Conservation (phyloP, 2,797 vertebrate species). For the Carcharodon carcharias region DNA sequence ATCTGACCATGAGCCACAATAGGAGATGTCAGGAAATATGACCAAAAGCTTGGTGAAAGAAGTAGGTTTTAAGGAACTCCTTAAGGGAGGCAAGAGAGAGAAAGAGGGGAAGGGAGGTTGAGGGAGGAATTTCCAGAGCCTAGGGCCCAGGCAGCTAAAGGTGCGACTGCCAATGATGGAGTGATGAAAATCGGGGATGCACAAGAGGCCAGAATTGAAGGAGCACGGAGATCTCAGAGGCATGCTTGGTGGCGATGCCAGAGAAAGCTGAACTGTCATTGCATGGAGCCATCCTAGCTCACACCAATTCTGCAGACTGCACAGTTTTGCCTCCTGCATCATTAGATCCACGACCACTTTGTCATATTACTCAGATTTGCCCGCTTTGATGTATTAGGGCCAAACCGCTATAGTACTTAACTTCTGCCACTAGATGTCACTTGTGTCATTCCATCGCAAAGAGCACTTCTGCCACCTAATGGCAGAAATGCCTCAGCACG, state of each 20-base stretch:
- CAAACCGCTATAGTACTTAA: background rate
- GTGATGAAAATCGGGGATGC: background rate
- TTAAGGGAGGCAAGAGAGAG: background rate
- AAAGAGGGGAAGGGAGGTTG: no score
- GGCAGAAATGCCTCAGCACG: background rate
- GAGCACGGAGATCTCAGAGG: background rate
- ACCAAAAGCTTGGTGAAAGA: background rate
- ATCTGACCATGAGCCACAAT: background rate
- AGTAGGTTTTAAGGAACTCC: background rate
- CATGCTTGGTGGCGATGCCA: background rate
- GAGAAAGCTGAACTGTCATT: no score
- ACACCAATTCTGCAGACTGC: background rate
- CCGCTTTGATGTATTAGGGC: background rate
- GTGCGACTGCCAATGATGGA: no score
- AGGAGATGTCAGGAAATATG: background rate
- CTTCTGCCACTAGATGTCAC: background rate
- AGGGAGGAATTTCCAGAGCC: background rate
- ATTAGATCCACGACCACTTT: background rate
- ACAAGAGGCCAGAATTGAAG: background rate
- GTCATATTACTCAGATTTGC: background rate
- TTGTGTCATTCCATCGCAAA: background rate
- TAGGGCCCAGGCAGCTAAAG: background rate
- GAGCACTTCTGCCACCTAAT: slow-evolving; percentile 27
- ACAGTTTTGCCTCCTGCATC: background rate
- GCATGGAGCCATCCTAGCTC: background rate